Base-by-base conservation (phyloP, 2,797 vertebrate genomes). In the Brachyrhaphis roseni region DNA sequence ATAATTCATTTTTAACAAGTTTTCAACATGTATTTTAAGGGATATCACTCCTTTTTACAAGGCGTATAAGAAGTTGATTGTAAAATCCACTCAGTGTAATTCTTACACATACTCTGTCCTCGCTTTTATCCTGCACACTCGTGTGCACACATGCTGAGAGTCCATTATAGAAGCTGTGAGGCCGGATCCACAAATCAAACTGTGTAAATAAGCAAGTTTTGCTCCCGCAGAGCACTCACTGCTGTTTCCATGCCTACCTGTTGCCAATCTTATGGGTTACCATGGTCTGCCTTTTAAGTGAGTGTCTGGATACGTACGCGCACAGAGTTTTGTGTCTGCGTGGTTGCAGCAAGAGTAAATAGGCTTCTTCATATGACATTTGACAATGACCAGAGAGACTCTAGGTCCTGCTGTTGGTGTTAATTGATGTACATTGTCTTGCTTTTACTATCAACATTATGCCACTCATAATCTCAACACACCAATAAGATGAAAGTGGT, bases 181-280 rank as follows among this genome's bases (percentile, higher is more conserved):
- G 80, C 87, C 85, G 79, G 87, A 92, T 91, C 86, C 84, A 93
- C 90, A 93, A 93, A 94, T 92, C 91, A 93, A 93, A 93, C 89
- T 78, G 86, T 91, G 88, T 87, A 93, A 94, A 93, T 90, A 91
- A 89, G 88, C 84, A 74, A 88, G 87, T 90, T 92, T 87, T 88
- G 81, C 84, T 79, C 84, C 86, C 76, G 77, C 76, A 45, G 88
- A 86, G 84, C 81, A 64, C 86, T 82, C 70, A 23, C 85, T 84
- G 79, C 81, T 72, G 93, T 92, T 91, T 75, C 88, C 83, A 92
- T 92, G 87, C 82, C 82, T 81, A 92, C 92, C 81, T 92, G 79
- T 87, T 84, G 90, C 85, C 88, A 90, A 91, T 94, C 92, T 91
- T 79, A 84, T 78, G 83, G 77, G 92, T 92, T 89, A 86, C 92